Percentiles rank a stretch among this genome's conserved stretches.
Evolutionary conservation across 2,888 invertebrate species (phyloP).

Genomic region (Unio pictorum): DNA sequence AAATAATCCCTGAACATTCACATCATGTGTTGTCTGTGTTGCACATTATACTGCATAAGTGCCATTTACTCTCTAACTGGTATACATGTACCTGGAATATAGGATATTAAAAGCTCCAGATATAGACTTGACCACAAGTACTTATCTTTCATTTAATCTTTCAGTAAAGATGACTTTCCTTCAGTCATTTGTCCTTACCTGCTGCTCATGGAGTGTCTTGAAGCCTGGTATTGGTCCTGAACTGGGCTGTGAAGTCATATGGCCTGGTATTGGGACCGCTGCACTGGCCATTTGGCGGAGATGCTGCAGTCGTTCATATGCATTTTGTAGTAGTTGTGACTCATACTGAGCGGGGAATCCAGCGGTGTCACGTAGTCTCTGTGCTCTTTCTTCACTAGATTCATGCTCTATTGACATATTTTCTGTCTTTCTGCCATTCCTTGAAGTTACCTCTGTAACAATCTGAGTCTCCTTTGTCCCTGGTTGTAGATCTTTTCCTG

Average conservation of each 20-base stretch:
- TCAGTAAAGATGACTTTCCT: neutral
- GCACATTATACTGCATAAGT: no score
- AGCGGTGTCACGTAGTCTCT: no score
- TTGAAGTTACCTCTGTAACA: neutral
- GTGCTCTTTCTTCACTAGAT: no score
- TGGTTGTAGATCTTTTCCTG: neutral
- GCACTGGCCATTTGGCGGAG: conserved; percentile 3
- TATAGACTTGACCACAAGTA: neutral
- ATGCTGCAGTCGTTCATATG: conserved; percentile 17
- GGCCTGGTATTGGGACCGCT: conserved; percentile 3
- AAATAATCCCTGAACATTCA: no score
- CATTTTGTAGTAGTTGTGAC: conserved; percentile 21
- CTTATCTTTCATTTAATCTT: neutral
- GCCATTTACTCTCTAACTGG: neutral
- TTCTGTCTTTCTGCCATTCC: no score
- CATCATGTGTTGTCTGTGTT: no score
- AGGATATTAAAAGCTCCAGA: neutral
- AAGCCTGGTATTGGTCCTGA: conserved; percentile 58
- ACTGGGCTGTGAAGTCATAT: conserved; percentile 18
- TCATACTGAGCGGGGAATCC: conserved; percentile 11
- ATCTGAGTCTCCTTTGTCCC: neutral
- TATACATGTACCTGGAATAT: neutral
- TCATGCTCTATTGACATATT: no score
- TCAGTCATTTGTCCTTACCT: conserved; percentile 34
- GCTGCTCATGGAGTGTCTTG: conserved; percentile 59